Evolutionary conservation across 1,140 invertebrate genomes (phyloP).

Genomic region (Tribolium castaneum): DNA sequence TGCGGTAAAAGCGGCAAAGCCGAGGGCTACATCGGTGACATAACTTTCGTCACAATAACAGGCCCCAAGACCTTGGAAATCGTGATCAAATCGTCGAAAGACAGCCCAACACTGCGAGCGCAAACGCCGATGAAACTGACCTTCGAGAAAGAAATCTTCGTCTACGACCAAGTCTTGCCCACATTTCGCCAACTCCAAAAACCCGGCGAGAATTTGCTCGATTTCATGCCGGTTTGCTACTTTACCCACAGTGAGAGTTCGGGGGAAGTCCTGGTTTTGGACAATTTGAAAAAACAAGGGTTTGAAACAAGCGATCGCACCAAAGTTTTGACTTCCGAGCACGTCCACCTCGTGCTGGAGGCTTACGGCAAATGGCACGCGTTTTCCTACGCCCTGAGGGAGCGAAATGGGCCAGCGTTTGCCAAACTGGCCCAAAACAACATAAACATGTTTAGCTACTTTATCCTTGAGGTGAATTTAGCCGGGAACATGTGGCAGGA

Average conservation of each 20-base stretch:
- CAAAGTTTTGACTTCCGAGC: slow-evolving; percentile 62
- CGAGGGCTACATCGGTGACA: slow-evolving; percentile 2
- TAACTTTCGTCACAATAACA: slow-evolving; percentile 2
- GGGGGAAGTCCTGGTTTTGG: slow-evolving; percentile 66
- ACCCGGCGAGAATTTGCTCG: neutral
- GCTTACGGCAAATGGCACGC: slow-evolving; percentile 69
- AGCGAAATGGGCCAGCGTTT: slow-evolving; percentile 56
- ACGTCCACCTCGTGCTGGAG: slow-evolving; percentile 64
- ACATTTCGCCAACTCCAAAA: slow-evolving; percentile 57
- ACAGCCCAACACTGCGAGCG: neutral
- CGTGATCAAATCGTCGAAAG: slow-evolving; percentile 1
- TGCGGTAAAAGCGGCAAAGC: neutral
- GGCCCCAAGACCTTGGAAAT: neutral
- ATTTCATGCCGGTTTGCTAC: slow-evolving; percentile 58
- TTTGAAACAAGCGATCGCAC: slow-evolving; percentile 65
- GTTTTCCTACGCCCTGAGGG: slow-evolving; percentile 65
- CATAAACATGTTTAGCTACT: neutral
- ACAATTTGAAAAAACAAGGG: slow-evolving; percentile 65
- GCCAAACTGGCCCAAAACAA: neutral
- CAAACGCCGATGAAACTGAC: neutral
- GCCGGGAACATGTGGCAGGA: neutral
- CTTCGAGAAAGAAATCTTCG: slow-evolving; percentile 46
- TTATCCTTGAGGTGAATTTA: neutral
- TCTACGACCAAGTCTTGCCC: slow-evolving; percentile 48
- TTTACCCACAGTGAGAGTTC: slow-evolving; percentile 56